phyloP scores from a whole-genome alignment of 2,888 invertebrate species.

The Xylota segnis region DNA sequence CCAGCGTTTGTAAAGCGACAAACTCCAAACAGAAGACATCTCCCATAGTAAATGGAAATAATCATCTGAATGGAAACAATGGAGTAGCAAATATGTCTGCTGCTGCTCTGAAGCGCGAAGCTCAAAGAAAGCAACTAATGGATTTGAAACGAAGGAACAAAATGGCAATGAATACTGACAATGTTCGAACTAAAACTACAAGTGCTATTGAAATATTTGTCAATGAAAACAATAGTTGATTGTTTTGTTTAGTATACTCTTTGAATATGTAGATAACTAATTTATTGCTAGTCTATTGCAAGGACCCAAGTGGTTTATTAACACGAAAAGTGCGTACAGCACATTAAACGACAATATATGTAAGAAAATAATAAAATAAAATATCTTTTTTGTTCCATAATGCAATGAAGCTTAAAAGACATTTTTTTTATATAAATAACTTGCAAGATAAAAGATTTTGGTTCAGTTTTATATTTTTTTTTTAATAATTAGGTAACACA shows the following conservation, averaged over 20 bases:
- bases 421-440: slow-evolving; percentile 46
- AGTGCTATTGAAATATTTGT: slow-evolving; percentile 78
- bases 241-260: slow-evolving; percentile 48
- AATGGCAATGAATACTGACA: slow-evolving; percentile 80
- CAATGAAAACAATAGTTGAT: slow-evolving; percentile 80
- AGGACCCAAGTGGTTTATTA: slow-evolving; percentile 56
- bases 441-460: slow-evolving; percentile 40
- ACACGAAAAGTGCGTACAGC: slow-evolving; percentile 48
- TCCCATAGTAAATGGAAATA: slow-evolving; percentile 38
- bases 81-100: slow-evolving; percentile 78
- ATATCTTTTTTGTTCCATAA: slow-evolving; percentile 26
- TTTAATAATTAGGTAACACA: slow-evolving; percentile 38
- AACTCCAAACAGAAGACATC: slow-evolving; percentile 62
- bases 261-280: slow-evolving; percentile 61
- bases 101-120: slow-evolving; percentile 87
- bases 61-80: slow-evolving; percentile 76
- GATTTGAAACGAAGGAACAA: slow-evolving; percentile 86
- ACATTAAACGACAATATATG: slow-evolving; percentile 69
- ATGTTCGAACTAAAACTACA: slow-evolving; percentile 33
- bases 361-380: slow-evolving; percentile 21
- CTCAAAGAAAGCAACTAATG: slow-evolving; percentile 91
- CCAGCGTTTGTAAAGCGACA: slow-evolving; percentile 79
- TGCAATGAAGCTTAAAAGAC: slow-evolving; percentile 69
- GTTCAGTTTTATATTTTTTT: slow-evolving; percentile 36
- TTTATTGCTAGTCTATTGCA: slow-evolving; percentile 70